A percentile compares a stretch with the other conserved stretches of the same genome.
Conservation (phyloP, 2,113 vertebrate species). For the Hydrochoerus hydrochaeris region DNA sequence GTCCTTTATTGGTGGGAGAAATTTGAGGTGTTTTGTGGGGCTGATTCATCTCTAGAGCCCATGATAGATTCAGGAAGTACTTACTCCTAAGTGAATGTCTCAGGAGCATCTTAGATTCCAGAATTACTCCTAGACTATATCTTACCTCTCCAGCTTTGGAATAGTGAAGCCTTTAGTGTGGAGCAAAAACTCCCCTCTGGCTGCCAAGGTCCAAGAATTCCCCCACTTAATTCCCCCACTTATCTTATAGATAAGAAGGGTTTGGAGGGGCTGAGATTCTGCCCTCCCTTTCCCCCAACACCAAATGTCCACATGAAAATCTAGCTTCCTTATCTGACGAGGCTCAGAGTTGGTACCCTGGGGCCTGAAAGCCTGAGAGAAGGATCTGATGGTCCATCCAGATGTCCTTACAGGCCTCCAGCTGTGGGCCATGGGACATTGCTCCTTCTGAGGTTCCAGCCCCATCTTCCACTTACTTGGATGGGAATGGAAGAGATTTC, state of each 20-base stretch:
- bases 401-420: slow-evolving; percentile 62
- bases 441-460: slow-evolving; percentile 31
- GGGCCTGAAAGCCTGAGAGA: slow-evolving; percentile 53
- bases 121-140: neutral
- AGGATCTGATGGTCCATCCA: slow-evolving; percentile 42
- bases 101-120: neutral
- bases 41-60: slow-evolving; percentile 1
- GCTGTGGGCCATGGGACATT: slow-evolving; percentile 23
- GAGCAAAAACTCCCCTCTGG: neutral
- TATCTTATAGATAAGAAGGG: slow-evolving; percentile 60
- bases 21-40: neutral
- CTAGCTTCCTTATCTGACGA: slow-evolving; percentile 57
- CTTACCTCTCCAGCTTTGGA: neutral
- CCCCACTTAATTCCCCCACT: slow-evolving; percentile 63
- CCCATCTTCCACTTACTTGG: slow-evolving; percentile 4
- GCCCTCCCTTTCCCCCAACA: neutral
- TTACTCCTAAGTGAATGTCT: slow-evolving; percentile 2
- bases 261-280: slow-evolving; percentile 41
- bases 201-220: neutral
- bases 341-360: slow-evolving; percentile 57
- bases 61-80: neutral
- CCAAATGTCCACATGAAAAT: slow-evolving; percentile 67
- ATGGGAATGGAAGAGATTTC: neutral
- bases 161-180: neutral
- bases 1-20: neutral